Base-by-base conservation (phyloP, 2,797 vertebrate genomes). In the Spheniscus humboldti region DNA sequence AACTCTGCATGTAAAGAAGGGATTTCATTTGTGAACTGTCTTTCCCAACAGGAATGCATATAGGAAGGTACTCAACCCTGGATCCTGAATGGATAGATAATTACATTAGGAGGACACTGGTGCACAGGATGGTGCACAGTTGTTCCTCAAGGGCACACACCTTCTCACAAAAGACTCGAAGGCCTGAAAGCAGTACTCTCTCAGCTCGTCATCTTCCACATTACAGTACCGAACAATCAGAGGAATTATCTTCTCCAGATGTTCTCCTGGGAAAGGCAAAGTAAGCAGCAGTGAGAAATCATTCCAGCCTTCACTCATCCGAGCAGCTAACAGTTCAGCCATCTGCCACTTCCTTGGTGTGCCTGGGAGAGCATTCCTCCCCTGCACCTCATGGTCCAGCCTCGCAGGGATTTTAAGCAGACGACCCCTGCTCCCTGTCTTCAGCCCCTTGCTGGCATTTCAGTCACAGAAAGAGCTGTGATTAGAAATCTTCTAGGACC, bases 111-210 rank as follows among this genome's bases (percentile, higher is more conserved):
- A 68, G 41, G 57, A 67, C 47, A 35, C 3, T 1, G 73, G 24
- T 14, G 47, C 69, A 25, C 24, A 25, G 73, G 31, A 24, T 6
- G 50, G 43, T 31, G 48, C 56, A 87, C 20, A 39, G 59, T 5
- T 43, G 43, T 8, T 84, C 47, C 67, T 31, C 35, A 27, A 7
- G 23, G 48, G 37, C 83, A 97, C 98, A 53, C 95, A 99, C 99
- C 99, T 99, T 97, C 98, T 98, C 88, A 99, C 98, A 41, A 99
- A 99, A 50, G 99, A 99, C 97, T 99, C 99, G 2, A 99, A 99
- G 47, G 99, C 99, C 96, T 99, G 99, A 87, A 99, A 99, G 97
- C 99, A 99, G 84, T 99, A 99, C 88, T 99, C 99, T 16, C 98
- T 98, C 66, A 99, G 98, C 96, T 99, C 99, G 0, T 99, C 99